A percentile compares a stretch with the other conserved stretches of the same genome.
phyloP scores from a whole-genome alignment of 2,113 vertebrate species.

The Loxodonta africana region DNA sequence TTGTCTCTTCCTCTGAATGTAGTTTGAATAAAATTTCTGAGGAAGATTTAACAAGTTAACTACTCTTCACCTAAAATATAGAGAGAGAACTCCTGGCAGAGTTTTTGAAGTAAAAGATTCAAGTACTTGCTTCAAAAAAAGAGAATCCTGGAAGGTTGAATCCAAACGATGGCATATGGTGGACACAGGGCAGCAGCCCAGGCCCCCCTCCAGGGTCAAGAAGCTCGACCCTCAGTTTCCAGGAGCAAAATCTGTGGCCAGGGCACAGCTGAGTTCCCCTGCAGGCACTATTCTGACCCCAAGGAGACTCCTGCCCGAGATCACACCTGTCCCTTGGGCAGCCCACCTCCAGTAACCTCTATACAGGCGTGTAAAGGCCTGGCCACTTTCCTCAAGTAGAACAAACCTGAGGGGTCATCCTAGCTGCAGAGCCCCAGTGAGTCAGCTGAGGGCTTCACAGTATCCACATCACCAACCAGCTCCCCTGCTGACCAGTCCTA shows the following conservation, averaged over 20 bases:
- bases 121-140: background rate
- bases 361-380: accelerated
- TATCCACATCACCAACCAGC: background rate
- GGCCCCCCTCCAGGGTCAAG: background rate
- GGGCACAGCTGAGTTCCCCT: no score
- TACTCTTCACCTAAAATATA: background rate
- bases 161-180: no score
- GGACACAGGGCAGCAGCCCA: background rate
- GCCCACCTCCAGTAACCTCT: accelerated
- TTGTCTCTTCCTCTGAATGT: background rate
- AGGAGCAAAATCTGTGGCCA: background rate
- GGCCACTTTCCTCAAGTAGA: accelerated
- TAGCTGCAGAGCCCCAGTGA: background rate
- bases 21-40: background rate
- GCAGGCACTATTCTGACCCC: accelerated
- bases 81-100: background rate
- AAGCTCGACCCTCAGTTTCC: no score
- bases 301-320: background rate
- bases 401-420: background rate
- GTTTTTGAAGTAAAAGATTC: background rate
- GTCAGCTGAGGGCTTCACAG: background rate
- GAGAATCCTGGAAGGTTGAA: accelerated
- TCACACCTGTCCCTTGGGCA: no score
- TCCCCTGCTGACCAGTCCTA: background rate
- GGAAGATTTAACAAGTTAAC: background rate